Base-by-base conservation (phyloP, 2,797 vertebrate genomes). In the Coregonus ussuriensis region DNA sequence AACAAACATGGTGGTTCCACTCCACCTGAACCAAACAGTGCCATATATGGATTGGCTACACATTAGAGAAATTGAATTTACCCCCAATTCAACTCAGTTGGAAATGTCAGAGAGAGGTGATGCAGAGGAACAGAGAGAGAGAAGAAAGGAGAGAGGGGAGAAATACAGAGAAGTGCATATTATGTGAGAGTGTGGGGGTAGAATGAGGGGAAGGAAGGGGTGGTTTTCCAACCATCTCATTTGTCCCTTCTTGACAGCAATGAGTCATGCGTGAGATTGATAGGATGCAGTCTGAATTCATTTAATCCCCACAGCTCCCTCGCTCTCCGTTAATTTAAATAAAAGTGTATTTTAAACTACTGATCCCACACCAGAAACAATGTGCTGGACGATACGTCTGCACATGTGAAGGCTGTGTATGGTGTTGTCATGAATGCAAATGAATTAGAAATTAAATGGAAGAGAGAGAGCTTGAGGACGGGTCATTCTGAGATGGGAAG, bases 181-280 rank as follows among this genome's bases (percentile, higher is more conserved):
- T 54, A 21, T 29, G 67, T 16, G 4, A 4, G 4, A 53, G 80
- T 77, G 67, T 74, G 35, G 70, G 51, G 47, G 73, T 74, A 67
- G 62, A 72, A 63, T 29, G 31, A 53, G 11, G 66, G 31, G 72
- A 51, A 4, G 14, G 0, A 33, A 16, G 67, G 59, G 77, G 29
- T 21, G 62, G 54, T 35, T 54, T 77, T 81, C 74, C 79, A 78
- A 74, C 79, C 72, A 81, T 86, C 81, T 85, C 81, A 77, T 84
- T 77, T 65, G 53, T 83, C 74, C 77, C 52, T 74, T 86, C 74
- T 83, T 82, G 77, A 88, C 85, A 78, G 78, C 79, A 90, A 86
- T 90, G 76, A 88, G 80, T 88, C 85, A 86, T 88, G 88, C 85
- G 84, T 88, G 86, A 88, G 82, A 89, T 91, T 83, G 90, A 84